phyloP scores from a whole-genome alignment of 2,888 invertebrate species.

The Xestoiulus laeticollis region DNA sequence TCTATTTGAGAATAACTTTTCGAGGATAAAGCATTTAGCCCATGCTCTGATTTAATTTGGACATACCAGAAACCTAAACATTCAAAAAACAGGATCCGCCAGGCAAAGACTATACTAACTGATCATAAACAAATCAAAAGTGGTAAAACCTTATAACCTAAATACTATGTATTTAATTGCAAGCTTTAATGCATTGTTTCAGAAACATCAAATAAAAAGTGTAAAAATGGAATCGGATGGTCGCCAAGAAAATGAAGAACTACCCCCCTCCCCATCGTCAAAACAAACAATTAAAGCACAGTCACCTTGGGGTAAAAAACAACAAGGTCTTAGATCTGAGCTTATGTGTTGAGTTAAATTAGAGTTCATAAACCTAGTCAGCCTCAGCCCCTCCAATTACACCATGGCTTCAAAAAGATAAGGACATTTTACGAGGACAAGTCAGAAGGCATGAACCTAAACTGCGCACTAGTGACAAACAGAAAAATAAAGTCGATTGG shows the following conservation, averaged over 20 bases:
- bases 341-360: background rate
- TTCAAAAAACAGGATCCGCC: background rate
- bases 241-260: background rate
- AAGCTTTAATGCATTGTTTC: background rate
- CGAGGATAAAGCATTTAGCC: background rate
- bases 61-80: background rate
- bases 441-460: background rate
- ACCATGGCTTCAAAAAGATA: background rate
- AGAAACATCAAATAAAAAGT: background rate
- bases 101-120: background rate
- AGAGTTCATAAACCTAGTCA: conserved; percentile 15
- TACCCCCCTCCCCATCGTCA: background rate
- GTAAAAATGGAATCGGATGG: background rate
- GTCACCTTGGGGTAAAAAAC: background rate
- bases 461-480: background rate
- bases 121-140: background rate
- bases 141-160: background rate
- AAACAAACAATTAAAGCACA: background rate
- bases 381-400: background rate
- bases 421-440: background rate
- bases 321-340: background rate
- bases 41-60: background rate
- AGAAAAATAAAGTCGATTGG: background rate
- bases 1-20: background rate
- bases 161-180: background rate